Conservation (phyloP, 2,113 vertebrate species). For the Cygnus buccinator region DNA sequence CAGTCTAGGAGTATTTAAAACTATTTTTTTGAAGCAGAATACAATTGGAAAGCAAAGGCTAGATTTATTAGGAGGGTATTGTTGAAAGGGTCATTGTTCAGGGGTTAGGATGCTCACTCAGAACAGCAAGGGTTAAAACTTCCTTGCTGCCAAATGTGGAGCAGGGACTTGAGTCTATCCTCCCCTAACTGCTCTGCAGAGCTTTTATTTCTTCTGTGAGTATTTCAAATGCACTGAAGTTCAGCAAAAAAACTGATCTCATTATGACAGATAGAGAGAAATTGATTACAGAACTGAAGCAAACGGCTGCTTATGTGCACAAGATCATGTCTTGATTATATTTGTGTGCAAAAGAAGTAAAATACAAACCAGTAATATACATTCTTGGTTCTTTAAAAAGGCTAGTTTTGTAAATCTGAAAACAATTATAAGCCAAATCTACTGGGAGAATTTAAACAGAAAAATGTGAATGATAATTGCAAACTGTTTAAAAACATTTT, state of each 20-base stretch:
- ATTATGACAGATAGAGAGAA: neutral
- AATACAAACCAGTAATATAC: neutral
- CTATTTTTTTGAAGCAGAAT: neutral
- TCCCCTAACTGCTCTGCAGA: neutral
- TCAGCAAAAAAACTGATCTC: neutral
- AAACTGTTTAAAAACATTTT: slow-evolving; percentile 52
- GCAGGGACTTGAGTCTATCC: neutral
- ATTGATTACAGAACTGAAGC: slow-evolving; percentile 26
- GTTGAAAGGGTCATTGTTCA: neutral
- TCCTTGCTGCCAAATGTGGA: neutral
- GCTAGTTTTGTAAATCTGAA: slow-evolving; percentile 42
- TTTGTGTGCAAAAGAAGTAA: slow-evolving; percentile 4
- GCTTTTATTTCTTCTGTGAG: neutral
- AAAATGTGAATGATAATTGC: slow-evolving; percentile 55
- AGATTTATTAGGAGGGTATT: neutral
- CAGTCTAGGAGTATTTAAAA: neutral
- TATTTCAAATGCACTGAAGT: neutral
- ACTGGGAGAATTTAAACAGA: slow-evolving; percentile 50
- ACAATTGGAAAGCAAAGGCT: neutral
- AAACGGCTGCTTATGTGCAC: neutral
- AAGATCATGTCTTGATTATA: neutral
- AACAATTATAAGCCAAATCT: slow-evolving; percentile 59
- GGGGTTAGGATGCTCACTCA: neutral
- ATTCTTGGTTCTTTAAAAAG: slow-evolving; percentile 5
- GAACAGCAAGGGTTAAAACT: neutral